Evolutionary conservation across 2,113 vertebrate species (phyloP), one percentile per base, ranked within the genome.

Genomic region (Stigmatopora nigra): DNA sequence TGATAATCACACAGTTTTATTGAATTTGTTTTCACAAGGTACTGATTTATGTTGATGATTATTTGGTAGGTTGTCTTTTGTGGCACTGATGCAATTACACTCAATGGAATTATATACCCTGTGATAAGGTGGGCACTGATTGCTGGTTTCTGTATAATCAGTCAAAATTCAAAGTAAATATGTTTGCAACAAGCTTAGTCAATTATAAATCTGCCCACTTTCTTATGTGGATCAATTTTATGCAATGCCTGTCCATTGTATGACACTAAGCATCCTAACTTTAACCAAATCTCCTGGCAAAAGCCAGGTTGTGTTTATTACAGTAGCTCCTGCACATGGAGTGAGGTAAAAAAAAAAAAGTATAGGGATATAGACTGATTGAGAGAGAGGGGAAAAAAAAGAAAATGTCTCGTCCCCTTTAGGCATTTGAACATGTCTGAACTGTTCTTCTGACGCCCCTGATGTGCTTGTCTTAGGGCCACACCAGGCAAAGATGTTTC

Each of bases 371-470:
- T 64, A 41, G 53, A 22, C 22, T 35, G 53, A 56, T 56, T 49
- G 19, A 31, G 77, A 71, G 75, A 70, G 25, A 31, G 25, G 77
- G 25, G 77, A 73, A 52, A 67, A 73, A 75, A 75, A 75, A 63
- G 75, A 9, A 78, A 51, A 41, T 41, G 2, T 31, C 38, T 70
- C 77, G 76, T 84, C 64, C 67, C 83, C 86, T 88, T 68, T 75
- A 88, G 88, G 88, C 88, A 83, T 84, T 80, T 60, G 61, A 84
- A 83, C 89, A 90, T 87, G 88, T 89, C 88, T 86, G 85, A 77
- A 84, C 87, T 87, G 68, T 77, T 84, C 79, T 69, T 52, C 65
- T 66, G 70, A 75, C 36, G n/a, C 58, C 16, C 17, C 58, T 59
- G 36, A 38, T 59, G 57, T 20, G 75, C 77, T 72, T 64, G 71